Evolutionary conservation across 2,888 invertebrate species (phyloP).

Genomic region (Meandrusa payeni): DNA sequence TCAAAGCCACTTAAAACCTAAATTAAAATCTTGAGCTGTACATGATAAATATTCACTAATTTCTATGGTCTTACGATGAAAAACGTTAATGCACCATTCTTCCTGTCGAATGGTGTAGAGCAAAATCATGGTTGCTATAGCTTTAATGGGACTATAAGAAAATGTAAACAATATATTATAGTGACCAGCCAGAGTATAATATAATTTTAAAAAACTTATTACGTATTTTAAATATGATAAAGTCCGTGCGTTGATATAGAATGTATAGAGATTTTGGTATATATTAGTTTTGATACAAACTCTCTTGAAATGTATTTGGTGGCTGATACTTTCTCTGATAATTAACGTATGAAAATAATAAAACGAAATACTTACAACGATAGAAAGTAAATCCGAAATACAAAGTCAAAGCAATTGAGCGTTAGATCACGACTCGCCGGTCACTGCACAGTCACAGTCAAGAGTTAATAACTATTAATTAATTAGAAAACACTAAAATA

Average conservation of each 20-base stretch:
- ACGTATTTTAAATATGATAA: too few relatives aligned
- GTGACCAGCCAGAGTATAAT: too few relatives aligned
- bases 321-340: too few relatives aligned
- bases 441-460: constrained; percentile 57
- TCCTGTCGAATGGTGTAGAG: neutral
- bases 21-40: neutral
- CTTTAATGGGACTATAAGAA: neutral
- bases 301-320: too few relatives aligned
- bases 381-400: constrained; percentile 79
- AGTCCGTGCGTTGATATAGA: too few relatives aligned
- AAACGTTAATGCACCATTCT: neutral
- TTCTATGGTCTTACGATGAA: neutral
- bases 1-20: too few relatives aligned
- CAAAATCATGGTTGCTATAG: neutral
- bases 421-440: constrained; percentile 61
- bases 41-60: too few relatives aligned
- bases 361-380: constrained; percentile 71
- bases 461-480: constrained; percentile 30
- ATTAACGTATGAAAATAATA: constrained; percentile 53
- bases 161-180: too few relatives aligned
- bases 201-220: too few relatives aligned
- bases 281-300: too few relatives aligned
- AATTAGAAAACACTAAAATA: constrained; percentile 39
- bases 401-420: constrained; percentile 50
- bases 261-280: too few relatives aligned